Base-by-base conservation (phyloP, 2,888 invertebrate genomes). In the Pedicia rivosa region DNA sequence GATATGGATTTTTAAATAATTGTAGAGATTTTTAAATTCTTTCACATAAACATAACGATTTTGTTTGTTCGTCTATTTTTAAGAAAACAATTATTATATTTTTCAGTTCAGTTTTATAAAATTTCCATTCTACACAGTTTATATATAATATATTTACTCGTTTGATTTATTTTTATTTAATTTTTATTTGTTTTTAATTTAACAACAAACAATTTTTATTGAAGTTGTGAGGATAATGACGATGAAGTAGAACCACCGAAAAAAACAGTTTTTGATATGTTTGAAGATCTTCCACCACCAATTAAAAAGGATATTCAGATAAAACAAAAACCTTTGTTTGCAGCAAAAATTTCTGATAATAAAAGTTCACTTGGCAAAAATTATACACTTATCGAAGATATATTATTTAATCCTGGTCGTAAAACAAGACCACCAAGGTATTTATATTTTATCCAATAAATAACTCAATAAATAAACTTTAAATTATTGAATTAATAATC, bases 321-420 rank as follows among this genome's bases (percentile, higher is more conserved):
- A 22, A 33, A 13, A 14, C 20, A 3, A 20, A 22, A 2, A 4
- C n/a, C n/a, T n/a, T n/a, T n/a, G n/a, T n/a, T n/a, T n/a, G n/a
- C n/a, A n/a, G n/a, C 10, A 14, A 14, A 14, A 13, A 14, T 10
- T 9, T 8, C 13, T 6, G 32, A 4, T 3, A 12, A 2, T 12
- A 33, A 33, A 20, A 20, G 8, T 13, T 33, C 25, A 15, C 15
- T 10, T 24, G 33, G 24, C 3, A 25, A 49, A 10, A 64, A 63
- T 44, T 58, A 63, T 19, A 71, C 78, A 25, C 70, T 69, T 60
- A 78, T 92, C 47, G 87, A 91, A 53, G 91, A 92, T 54, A 61
- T 95, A 41, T 61, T 94, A 33, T 71, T 74, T 52, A 60, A 70
- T 15, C 92, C 94, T 3, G 86, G 84, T 7, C 70, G 94, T 33